A percentile compares a stretch with the other conserved stretches of the same genome.
Evolutionary conservation across 2,888 invertebrate species (phyloP).

Genomic region (Hirtodrosophila trivittata): DNA sequence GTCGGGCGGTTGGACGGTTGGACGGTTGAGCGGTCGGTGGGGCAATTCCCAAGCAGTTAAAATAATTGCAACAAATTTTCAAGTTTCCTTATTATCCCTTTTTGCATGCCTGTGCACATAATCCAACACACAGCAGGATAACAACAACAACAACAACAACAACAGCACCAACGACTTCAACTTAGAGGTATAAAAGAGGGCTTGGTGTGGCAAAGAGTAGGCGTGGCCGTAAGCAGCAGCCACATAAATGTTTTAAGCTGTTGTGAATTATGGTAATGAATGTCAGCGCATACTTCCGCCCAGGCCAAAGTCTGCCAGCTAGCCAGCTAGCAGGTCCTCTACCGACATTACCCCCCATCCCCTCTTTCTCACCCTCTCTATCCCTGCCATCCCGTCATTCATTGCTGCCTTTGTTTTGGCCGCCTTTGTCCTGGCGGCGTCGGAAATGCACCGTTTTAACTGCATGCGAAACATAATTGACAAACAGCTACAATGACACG

Average conservation of each 20-base stretch:
- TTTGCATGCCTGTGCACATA: conserved; percentile 49
- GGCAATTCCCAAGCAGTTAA: conserved; percentile 64
- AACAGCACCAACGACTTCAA: conserved; percentile 4
- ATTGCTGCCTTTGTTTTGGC: conserved; percentile 31
- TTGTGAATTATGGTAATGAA: conserved; percentile 79
- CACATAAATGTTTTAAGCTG: conserved; percentile 76
- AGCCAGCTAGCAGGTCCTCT: conserved; percentile 18
- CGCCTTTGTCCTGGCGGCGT: conserved; percentile 32
- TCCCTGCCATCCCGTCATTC: conserved; percentile 12
- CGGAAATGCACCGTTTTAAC: conserved; percentile 65
- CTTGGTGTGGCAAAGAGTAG: conserved; percentile 5
- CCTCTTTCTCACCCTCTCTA: not conserved
- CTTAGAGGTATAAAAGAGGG: not conserved
- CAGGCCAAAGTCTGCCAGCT: conserved; percentile 28
- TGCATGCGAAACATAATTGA: conserved; percentile 72
- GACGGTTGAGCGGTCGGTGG: conserved; percentile 3
- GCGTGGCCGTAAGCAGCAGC: conserved; percentile 56
- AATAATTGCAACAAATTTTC: conserved; percentile 74
- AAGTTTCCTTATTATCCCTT: conserved; percentile 60
- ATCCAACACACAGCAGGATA: conserved; percentile 38
- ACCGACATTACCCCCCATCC: conserved; percentile 6
- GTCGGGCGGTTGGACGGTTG: not conserved
- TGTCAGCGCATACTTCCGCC: conserved; percentile 75
- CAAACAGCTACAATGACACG: conserved; percentile 59
- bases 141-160: conserved; percentile 3